Evolutionary conservation across 2,888 invertebrate genomes (phyloP).

Genomic region (Apamea monoglypha): DNA sequence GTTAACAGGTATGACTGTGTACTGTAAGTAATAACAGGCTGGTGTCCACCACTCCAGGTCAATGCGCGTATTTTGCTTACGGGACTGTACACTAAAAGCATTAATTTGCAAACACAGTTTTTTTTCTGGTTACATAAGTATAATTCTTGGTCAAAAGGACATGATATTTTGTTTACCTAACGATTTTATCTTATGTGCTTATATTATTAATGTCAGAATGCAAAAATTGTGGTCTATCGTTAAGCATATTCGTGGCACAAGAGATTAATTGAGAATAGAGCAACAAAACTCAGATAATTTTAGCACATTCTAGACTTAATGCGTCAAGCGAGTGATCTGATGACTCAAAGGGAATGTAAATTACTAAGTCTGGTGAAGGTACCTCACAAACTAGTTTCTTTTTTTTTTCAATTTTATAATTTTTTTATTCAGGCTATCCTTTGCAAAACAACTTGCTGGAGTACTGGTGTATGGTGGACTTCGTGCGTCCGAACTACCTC

Average conservation of each 20-base stretch:
- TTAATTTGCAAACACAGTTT: neutral
- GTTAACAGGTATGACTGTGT: constrained; percentile 92
- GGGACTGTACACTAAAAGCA: constrained; percentile 33
- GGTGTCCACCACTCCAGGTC: neutral
- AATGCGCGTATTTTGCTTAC: neutral
- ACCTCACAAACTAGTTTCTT: neutral
- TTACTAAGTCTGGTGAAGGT: too few relatives aligned
- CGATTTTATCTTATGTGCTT: neutral
- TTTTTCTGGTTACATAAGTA: neutral
- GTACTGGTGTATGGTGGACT: constrained; percentile 99
- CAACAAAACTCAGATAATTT: neutral
- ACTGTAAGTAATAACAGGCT: neutral
- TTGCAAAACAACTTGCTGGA: constrained; percentile 99
- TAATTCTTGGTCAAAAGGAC: neutral
- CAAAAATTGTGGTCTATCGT: neutral
- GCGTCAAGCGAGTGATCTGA: neutral
- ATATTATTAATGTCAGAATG: neutral
- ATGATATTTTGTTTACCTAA: neutral
- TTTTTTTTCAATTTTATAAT: neutral
- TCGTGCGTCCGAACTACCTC: constrained; percentile 98
- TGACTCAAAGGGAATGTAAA: neutral
- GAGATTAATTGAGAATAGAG: neutral
- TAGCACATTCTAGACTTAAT: neutral
- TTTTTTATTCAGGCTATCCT: constrained; percentile 93
- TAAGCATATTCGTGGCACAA: neutral